Evolutionary conservation across 2,113 vertebrate genomes (phyloP).

Genomic region (Elaphurus davidianus): DNA sequence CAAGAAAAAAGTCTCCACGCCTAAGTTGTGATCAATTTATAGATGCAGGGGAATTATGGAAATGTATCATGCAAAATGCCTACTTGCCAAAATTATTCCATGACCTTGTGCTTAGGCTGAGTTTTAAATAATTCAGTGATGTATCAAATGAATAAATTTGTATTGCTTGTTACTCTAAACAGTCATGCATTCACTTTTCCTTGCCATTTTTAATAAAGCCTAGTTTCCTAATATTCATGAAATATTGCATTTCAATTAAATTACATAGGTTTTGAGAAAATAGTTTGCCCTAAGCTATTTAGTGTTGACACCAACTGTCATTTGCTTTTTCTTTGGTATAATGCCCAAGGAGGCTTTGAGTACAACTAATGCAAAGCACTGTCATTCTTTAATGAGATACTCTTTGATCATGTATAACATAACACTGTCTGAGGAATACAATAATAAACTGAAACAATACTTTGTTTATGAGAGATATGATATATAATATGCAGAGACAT

Average conservation of each 20-base stretch:
- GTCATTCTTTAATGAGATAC: constrained; percentile 77
- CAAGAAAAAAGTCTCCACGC: constrained; percentile 72
- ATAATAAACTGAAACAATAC: constrained; percentile 48
- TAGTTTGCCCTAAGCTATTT: constrained; percentile 86
- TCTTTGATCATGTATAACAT: constrained; percentile 71
- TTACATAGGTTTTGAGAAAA: constrained; percentile 82
- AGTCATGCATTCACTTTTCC: constrained; percentile 84
- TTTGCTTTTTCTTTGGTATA: constrained; percentile 79
- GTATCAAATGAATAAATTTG: constrained; percentile 88
- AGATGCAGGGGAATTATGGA: constrained; percentile 85
- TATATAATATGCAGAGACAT: constrained; percentile 17
- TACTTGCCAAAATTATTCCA: constrained; percentile 86
- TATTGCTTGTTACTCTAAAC: constrained; percentile 86
- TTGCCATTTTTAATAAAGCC: constrained; percentile 87
- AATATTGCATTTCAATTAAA: constrained; percentile 89
- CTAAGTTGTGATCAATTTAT: constrained; percentile 85
- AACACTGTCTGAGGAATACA: constrained; percentile 48
- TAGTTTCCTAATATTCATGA: constrained; percentile 87
- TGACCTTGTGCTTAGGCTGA: constrained; percentile 86
- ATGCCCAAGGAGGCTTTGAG: constrained; percentile 76
- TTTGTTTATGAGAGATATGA: constrained; percentile 31
- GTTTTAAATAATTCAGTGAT: constrained; percentile 90
- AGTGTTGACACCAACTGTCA: constrained; percentile 85
- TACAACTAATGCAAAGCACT: constrained; percentile 74
- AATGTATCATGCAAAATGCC: constrained; percentile 82